These are phyloP conservation scores for Halichondria panicea DNA, from an alignment of 37 sponge, comb jelly and placozoan genomes.

Conservation along the genomic window DNA sequence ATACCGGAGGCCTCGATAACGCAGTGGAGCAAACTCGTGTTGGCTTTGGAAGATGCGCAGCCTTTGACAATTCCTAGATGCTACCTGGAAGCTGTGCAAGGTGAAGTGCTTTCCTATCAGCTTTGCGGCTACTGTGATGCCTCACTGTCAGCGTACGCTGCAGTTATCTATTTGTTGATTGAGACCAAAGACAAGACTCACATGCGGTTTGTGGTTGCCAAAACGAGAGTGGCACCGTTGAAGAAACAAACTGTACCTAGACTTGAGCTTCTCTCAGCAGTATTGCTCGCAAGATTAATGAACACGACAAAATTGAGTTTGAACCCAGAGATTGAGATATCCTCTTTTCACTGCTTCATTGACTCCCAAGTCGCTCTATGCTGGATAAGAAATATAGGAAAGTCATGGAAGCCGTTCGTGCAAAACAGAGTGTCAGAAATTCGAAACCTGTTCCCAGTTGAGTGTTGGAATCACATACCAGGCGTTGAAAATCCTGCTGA, in stretches of 20 bases:
- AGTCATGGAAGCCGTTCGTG: conserved; percentile 55
- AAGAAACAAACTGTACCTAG: conserved; percentile 46
- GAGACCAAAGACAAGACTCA: conserved; percentile 1
- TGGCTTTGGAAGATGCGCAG: conserved; percentile 6
- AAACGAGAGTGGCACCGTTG: conserved; percentile 54
- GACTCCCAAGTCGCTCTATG: conserved; percentile 57
- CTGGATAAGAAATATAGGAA: conserved; percentile 38
- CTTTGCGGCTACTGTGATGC: conserved; percentile 68
- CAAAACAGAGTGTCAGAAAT: conserved; percentile 35
- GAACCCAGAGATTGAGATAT: background rate
- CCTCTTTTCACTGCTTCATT: conserved; percentile 31
- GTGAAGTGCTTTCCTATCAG: background rate
- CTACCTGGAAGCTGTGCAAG: background rate
- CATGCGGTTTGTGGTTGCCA: conserved; percentile 44
- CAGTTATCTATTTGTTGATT: conserved; percentile 42
- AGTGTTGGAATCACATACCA: conserved; percentile 44
- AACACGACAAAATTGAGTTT: conserved; percentile 16
- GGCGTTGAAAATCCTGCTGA: conserved; percentile 39
- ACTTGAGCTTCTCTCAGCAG: conserved; percentile 43
- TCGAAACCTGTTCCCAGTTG: conserved; percentile 17
- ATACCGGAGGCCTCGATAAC: conserved; percentile 13
- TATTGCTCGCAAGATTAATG: conserved; percentile 42
- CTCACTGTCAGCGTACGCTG: conserved; percentile 48
- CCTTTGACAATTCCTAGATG: conserved; percentile 42
- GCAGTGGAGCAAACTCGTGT: conserved; percentile 39